Evolutionary conservation across 35 echinoderm and acorn worm species (phyloP).

Genomic region (Ophiothrix spiculata): DNA sequence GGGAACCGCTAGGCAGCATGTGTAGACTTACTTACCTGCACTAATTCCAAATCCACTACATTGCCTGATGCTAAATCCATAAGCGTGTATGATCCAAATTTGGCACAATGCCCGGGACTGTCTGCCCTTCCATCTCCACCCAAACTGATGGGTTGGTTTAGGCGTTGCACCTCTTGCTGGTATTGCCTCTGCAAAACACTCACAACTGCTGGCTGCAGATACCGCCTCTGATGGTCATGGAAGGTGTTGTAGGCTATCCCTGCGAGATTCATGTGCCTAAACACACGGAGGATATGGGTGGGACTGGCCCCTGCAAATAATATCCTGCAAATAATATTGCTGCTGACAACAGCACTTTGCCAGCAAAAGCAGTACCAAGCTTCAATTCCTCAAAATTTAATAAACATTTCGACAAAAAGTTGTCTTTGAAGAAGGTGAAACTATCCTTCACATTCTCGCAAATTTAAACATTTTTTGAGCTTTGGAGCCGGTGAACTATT

Average conservation of each 20-base stretch:
- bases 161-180: background rate
- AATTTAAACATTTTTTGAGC: no score
- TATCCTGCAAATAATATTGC: no score
- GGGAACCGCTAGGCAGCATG: no score
- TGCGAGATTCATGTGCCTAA: background rate
- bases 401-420: no score
- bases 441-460: no score
- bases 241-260: background rate
- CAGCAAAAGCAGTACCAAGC: background rate
- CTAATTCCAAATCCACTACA: conserved; percentile 42
- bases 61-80: conserved; percentile 7
- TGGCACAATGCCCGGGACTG: conserved; percentile 20
- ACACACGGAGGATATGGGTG: background rate
- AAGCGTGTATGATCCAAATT: conserved; percentile 25
- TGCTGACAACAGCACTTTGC: background rate
- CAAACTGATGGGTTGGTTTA: background rate
- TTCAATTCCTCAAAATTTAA: no score
- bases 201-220: conserved; percentile 21
- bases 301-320: background rate
- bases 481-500: no score
- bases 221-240: background rate
- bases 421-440: no score
- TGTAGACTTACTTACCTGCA: no score
- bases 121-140: conserved; percentile 8
- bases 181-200: background rate